A percentile compares a stretch with the other conserved stretches of the same genome.
Evolutionary conservation across 2,113 vertebrate species (phyloP).

Genomic region (Tricholaema leucomelas): DNA sequence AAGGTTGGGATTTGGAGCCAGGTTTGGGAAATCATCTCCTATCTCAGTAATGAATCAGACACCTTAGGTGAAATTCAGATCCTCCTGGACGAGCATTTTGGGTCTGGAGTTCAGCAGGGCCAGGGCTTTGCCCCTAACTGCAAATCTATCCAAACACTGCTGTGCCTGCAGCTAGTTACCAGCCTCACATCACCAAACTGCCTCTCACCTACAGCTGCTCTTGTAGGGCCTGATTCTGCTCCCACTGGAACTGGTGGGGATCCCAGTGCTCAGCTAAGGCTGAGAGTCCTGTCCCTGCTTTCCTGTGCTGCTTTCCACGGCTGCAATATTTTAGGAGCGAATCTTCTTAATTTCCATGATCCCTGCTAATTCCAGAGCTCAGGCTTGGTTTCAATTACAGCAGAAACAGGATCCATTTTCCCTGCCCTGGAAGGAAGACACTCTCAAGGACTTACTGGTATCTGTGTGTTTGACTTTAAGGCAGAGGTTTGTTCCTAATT

Average conservation of each 20-base stretch:
- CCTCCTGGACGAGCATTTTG: conserved; percentile 51
- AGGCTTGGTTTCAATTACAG: conserved; percentile 15
- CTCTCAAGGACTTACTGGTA: conserved; percentile 51
- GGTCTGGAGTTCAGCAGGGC: background rate
- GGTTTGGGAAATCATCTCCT: conserved; percentile 40
- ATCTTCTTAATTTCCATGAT: background rate
- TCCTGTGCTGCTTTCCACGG: background rate
- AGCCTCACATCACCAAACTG: background rate
- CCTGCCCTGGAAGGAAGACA: conserved; percentile 23
- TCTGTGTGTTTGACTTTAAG: conserved; percentile 66
- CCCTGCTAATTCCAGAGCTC: background rate
- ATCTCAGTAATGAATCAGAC: conserved; percentile 61
- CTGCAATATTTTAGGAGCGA: background rate
- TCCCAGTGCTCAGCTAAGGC: background rate
- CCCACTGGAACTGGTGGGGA: background rate
- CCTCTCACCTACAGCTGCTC: background rate
- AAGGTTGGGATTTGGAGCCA: conserved; percentile 50
- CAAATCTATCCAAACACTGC: background rate
- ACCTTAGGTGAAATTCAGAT: conserved; percentile 39
- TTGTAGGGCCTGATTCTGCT: background rate
- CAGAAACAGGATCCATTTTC: conserved; percentile 33
- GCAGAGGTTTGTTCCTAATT: conserved; percentile 78
- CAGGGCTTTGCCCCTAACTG: conserved; percentile 35
- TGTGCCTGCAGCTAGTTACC: background rate
- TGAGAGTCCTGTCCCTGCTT: background rate